A percentile compares a stretch with the other conserved stretches of the same genome.
Evolutionary conservation across 1,140 invertebrate species (phyloP).

Genomic region (Drosophila setifemur): DNA sequence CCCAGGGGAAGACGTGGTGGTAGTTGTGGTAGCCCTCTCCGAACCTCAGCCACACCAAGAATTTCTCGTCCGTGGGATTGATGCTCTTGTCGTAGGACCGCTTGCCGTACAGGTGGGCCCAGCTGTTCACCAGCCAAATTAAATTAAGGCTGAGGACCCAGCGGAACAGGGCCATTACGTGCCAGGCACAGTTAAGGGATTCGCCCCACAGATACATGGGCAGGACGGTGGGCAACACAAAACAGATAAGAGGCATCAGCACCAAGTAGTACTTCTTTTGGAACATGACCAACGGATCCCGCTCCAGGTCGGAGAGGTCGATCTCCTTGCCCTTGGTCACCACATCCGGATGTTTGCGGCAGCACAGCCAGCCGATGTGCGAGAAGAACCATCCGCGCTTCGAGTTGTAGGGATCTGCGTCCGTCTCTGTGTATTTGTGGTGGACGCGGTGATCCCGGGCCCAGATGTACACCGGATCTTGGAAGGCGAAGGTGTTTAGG

Average conservation of each 20-base stretch:
- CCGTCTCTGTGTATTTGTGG: slow-evolving; percentile 97
- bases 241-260: slow-evolving; percentile 91
- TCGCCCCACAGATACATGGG: slow-evolving; percentile 94
- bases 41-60: slow-evolving; percentile 86
- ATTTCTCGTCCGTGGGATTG: slow-evolving; percentile 88
- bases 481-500: slow-evolving; percentile 92
- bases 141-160: slow-evolving; percentile 93
- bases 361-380: slow-evolving; percentile 96
- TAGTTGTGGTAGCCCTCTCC: slow-evolving; percentile 98
- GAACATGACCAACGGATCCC: slow-evolving; percentile 92
- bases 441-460: slow-evolving; percentile 96
- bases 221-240: slow-evolving; percentile 92
- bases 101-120: slow-evolving; percentile 95
- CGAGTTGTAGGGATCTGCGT: slow-evolving; percentile 98
- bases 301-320: slow-evolving; percentile 93
- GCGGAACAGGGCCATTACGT: slow-evolving; percentile 91
- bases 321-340: slow-evolving; percentile 92
- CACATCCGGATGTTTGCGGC: slow-evolving; percentile 94
- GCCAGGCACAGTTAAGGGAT: slow-evolving; percentile 89
- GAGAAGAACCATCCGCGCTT: slow-evolving; percentile 97
- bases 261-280: slow-evolving; percentile 93
- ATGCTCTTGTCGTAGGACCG: slow-evolving; percentile 95
- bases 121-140: slow-evolving; percentile 98
- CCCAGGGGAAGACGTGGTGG: slow-evolving; percentile 97
- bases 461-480: slow-evolving; percentile 97